phyloP scores from a whole-genome alignment of 2,888 invertebrate species.

The Hanleya hanleyi region DNA sequence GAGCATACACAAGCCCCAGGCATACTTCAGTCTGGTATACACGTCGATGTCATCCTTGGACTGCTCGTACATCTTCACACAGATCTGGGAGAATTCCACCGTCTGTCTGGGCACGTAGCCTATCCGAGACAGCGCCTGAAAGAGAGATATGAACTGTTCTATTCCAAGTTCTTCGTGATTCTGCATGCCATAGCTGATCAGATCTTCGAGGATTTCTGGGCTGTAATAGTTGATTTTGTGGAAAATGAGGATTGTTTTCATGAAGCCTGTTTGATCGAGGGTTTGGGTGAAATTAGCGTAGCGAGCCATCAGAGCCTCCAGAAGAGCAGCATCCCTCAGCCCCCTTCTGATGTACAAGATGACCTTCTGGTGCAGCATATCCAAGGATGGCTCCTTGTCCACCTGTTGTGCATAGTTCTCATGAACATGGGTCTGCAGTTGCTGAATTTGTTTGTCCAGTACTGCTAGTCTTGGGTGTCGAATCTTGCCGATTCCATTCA shows the following conservation, averaged over 20 bases:
- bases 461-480: conserved; percentile 28
- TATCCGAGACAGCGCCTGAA: conserved; percentile 8
- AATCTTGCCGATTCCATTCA: conserved; percentile 34
- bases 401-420: conserved; percentile 15
- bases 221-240: conserved; percentile 23
- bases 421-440: conserved; percentile 18
- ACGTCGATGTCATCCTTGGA: conserved; percentile 12
- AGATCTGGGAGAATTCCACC: neutral
- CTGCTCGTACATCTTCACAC: conserved; percentile 13
- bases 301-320: conserved; percentile 15
- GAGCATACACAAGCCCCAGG: conserved; percentile 30
- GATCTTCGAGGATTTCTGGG: conserved; percentile 35
- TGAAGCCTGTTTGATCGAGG: neutral
- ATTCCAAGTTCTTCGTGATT: conserved; percentile 5
- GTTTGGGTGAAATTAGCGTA: conserved; percentile 8
- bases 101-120: conserved; percentile 32
- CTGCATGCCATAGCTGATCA: conserved; percentile 20
- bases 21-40: conserved; percentile 18
- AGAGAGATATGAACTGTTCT: conserved; percentile 1
- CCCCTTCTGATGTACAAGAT: conserved; percentile 5
- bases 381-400: conserved; percentile 10
- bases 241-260: neutral
- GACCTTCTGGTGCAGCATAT: conserved; percentile 13
- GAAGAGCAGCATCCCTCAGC: neutral
- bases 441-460: conserved; percentile 28